Conservation (phyloP, 2,113 vertebrate genomes). For the Nerophis lumbriciformis region DNA sequence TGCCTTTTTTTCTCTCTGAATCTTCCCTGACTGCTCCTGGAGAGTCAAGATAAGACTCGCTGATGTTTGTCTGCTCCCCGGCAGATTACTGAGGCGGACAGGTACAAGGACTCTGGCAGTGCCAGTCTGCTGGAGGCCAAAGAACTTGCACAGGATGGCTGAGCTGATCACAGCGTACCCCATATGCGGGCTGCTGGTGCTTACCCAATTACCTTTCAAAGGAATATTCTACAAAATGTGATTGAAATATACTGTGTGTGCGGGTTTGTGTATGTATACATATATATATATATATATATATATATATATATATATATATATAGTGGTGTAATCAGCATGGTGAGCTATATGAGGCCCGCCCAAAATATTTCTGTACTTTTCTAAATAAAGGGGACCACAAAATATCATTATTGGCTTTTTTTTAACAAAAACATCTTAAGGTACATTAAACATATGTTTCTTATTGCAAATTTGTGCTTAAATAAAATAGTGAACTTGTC, state of each 20-base stretch:
- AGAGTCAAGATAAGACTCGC: constrained; percentile 62
- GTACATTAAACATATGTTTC: too few species aligned
- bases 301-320: too few species aligned
- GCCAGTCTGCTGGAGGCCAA: constrained; percentile 37
- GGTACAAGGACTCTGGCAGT: constrained; percentile 44
- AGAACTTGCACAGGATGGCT: constrained; percentile 31
- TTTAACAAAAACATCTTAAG: too few species aligned
- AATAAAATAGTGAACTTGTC: too few species aligned
- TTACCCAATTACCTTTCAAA: constrained; percentile 19
- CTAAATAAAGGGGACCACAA: too few species aligned
- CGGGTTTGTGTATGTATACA: too few species aligned
- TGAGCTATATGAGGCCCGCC: too few species aligned
- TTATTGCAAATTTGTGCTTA: too few species aligned
- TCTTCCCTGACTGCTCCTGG: constrained; percentile 54
- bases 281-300: too few species aligned
- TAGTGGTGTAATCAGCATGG: too few species aligned
- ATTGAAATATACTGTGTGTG: neutral
- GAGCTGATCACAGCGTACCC: constrained; percentile 27
- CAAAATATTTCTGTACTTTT: too few species aligned
- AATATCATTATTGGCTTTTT: too few species aligned
- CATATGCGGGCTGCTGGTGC: constrained; percentile 1
- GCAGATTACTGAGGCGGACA: constrained; percentile 65
- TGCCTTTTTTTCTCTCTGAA: constrained; percentile 37
- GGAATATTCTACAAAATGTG: neutral
- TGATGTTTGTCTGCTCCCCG: constrained; percentile 69